Evolutionary conservation across 1,140 invertebrate species (phyloP), one percentile per base, ranked within the genome.

Genomic region (Drosophila pandora): DNA sequence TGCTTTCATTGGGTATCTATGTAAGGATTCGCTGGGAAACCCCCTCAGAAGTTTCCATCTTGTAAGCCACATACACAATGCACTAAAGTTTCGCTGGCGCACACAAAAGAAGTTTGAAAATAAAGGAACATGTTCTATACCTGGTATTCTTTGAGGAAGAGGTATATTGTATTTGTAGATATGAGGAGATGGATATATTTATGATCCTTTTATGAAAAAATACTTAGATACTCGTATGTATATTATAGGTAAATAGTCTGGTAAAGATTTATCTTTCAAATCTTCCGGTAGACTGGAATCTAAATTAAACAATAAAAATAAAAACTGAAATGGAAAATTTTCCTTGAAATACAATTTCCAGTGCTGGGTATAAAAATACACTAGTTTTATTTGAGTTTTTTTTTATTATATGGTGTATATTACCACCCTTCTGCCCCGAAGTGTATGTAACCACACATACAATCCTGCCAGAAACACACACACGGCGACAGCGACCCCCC

Each of bases 401-500:
- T 37, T 34, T 12, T 10, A n/a, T 12, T 32, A 28, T 32, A 9
- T 37, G 34, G 34, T 12, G 34, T 12, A 37, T 4, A 37, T 49
- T 43, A 37, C 37, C 34, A 56, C 41, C 17, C 17, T 17, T 17
- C 17, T 17, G 17, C 17, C 17, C 17, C 17, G 1, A 17, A 17
- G 17, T 17, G 17, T 17, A 17, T 0, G 17, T 17, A 17, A 17
- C 17, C 17, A 17, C 17, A 17, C 17, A 17, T 1, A 56, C 49
- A 55, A 41, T 54, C 25, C 47, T 17, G 3, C 10, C 10, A 12
- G 10, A 37, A 37, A 76, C 23, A 23, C 34, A 28, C 23, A 22
- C 3, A 13, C 41, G 21, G 8, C 17, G 53, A 34, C 30, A 43
- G 43, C 25, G 45, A 76, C 56, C 57, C 65, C 56, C 22, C 30